Conservation (phyloP, 2,113 vertebrate genomes). For the Phaethornis superciliosus region DNA sequence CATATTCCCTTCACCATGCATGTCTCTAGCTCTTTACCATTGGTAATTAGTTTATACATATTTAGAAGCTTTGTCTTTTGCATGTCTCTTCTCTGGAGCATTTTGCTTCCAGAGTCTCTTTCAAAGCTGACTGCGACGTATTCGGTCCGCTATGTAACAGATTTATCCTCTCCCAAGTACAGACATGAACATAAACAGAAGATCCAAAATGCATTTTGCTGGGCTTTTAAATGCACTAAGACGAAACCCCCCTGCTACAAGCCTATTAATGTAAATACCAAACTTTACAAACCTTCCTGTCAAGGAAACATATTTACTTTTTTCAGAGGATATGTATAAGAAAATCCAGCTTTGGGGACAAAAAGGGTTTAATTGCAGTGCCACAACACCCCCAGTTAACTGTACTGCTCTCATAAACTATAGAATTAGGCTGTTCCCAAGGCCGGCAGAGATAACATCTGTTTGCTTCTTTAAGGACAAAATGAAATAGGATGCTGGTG, state of each 20-base stretch:
- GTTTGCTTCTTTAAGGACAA: neutral
- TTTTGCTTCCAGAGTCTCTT: slow-evolving; percentile 13
- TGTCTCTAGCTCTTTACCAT: neutral
- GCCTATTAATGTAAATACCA: slow-evolving; percentile 64
- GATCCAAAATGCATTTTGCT: slow-evolving; percentile 50
- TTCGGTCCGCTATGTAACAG: slow-evolving; percentile 6
- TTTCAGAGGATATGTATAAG: neutral
- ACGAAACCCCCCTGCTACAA: slow-evolving; percentile 6
- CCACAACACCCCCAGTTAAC: slow-evolving; percentile 17
- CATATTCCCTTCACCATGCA: neutral
- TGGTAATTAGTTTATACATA: neutral
- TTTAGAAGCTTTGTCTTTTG: neutral
- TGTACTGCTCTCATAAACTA: neutral
- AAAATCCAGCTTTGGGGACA: slow-evolving; percentile 40
- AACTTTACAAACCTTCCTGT: slow-evolving; percentile 72
- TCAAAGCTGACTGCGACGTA: neutral
- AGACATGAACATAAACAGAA: slow-evolving; percentile 68
- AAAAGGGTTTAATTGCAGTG: slow-evolving; percentile 25
- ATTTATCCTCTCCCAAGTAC: slow-evolving; percentile 65
- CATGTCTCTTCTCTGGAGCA: neutral
- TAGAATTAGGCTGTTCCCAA: slow-evolving; percentile 30
- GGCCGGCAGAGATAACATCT: slow-evolving; percentile 36
- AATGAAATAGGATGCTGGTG: neutral
- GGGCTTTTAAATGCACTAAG: slow-evolving; percentile 55
- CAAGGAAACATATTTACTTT: slow-evolving; percentile 71